phyloP scores from a whole-genome alignment of 2,113 vertebrate genomes.

The Rhagologus leucostigma region DNA sequence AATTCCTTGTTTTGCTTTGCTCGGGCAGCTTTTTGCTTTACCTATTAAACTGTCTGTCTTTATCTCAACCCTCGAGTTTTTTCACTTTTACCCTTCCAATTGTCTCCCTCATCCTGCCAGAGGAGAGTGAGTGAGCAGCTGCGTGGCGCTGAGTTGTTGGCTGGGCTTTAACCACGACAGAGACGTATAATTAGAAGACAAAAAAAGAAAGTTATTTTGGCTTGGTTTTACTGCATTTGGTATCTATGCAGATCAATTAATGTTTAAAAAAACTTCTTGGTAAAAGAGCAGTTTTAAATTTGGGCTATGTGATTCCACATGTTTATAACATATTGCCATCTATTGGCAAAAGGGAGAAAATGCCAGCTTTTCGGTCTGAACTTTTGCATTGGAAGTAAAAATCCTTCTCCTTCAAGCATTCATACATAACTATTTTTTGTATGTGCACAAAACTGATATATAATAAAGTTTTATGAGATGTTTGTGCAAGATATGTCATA shows the following conservation, averaged over 20 bases:
- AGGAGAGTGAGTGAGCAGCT: not conserved
- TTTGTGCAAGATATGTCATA: not conserved
- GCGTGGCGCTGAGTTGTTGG: not conserved
- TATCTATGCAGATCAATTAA: conserved; percentile 38
- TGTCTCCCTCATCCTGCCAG: not conserved
- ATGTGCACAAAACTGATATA: not conserved
- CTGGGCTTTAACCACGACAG: not conserved
- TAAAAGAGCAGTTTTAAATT: not conserved
- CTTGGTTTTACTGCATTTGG: conserved; percentile 30
- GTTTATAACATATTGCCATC: conserved; percentile 69
- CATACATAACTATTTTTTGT: not conserved
- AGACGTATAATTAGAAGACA: not conserved
- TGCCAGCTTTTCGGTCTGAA: not conserved
- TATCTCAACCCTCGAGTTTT: not conserved
- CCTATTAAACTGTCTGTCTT: not conserved
- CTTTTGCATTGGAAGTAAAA: not conserved
- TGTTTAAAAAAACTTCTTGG: conserved; percentile 23
- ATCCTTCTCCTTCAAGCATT: not conserved
- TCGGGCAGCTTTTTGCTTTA: not conserved
- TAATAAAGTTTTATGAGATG: not conserved
- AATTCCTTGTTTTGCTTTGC: not conserved
- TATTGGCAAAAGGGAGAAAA: conserved; percentile 31
- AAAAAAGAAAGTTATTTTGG: not conserved
- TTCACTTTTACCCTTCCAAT: not conserved
- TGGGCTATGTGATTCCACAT: not conserved